Evolutionary conservation across 2,888 invertebrate genomes (phyloP), one percentile per base, ranked within the genome.

Genomic region (Falcaria lacertinaria): DNA sequence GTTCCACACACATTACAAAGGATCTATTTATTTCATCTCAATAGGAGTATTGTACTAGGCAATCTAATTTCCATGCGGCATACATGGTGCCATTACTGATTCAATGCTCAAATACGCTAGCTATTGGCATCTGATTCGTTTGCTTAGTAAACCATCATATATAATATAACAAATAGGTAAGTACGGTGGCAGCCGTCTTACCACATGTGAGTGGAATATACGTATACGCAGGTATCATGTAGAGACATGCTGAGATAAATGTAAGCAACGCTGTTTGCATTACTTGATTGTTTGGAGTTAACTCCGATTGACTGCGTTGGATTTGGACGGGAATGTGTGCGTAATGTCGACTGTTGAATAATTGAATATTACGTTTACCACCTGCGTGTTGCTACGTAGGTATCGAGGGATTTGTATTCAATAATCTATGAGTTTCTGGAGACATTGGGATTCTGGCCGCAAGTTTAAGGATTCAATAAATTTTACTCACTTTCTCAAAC

Each of bases 261-360:
- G 57, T 64, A 55, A 59, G 52, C 61, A 47, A 44, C 47, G 34
- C 42, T 70, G 71, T 75, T 77, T 77, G 62, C 69, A 69, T 74
- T 70, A 68, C 55, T 60, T 73, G 76, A 79, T 80, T 81, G 79
- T 78, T 78, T 65, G 67, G 58, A 64, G 63, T 67, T 68, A 69
- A 64, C 68, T 67, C 52, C 60, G 59, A 67, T 73, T 62, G 73
- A 64, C 61, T 61, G 60, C 49, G 53, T 63, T 54, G 60, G 51
- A 60, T 52, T 47, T 38, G 40, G 38, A 40, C 41, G 43, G 49
- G 43, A 48, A 45, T 54, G 51, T 54, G 49, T 61, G 54, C 59
- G 63, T 63, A 64, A 67, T 67, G 62, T 52, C 47, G 47, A 57
- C 58, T 51, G 41, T 44, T 37, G 56, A 67, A 72, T 80, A 74